These are phyloP conservation scores for Toxotes jaculatrix DNA, from an alignment of 2,113 vertebrate species.

Conservation along the genomic window DNA sequence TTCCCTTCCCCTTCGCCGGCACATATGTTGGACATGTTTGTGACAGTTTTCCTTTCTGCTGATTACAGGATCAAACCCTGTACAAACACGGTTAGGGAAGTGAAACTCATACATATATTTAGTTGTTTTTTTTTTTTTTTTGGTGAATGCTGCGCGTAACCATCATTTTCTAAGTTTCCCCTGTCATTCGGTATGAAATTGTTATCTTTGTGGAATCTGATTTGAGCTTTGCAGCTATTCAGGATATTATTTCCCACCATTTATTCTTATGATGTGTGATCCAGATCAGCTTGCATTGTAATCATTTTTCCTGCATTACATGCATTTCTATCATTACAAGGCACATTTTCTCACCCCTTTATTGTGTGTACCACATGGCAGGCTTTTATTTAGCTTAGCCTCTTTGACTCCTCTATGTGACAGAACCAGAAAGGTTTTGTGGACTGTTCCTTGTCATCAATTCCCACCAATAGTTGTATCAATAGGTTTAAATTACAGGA, in stretches of 20 bases:
- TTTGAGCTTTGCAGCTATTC: conserved; percentile 59
- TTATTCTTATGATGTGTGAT: conserved; percentile 59
- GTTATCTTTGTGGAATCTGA: conserved; percentile 65
- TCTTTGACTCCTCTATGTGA: conserved; percentile 33
- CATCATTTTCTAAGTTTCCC: conserved; percentile 39
- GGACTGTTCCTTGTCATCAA: conserved; percentile 42
- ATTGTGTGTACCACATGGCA: conserved; percentile 50
- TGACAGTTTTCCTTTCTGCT: conserved; percentile 65
- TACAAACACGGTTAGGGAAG: conserved; percentile 63
- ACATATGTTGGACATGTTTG: conserved; percentile 71
- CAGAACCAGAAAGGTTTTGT: conserved; percentile 7
- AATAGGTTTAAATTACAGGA: conserved; percentile 49
- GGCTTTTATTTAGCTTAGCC: conserved; percentile 43
- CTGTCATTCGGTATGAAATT: conserved; percentile 70
- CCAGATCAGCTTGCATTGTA: conserved; percentile 54
- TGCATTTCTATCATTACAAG: conserved; percentile 72
- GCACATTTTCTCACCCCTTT: conserved; percentile 46
- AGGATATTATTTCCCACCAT: conserved; percentile 64
- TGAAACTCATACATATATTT: conserved; percentile 64
- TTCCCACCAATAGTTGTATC: conserved; percentile 40
- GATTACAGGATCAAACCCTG: conserved; percentile 68
- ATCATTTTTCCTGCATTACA: conserved; percentile 55
- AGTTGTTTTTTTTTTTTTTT: conserved; percentile 5
- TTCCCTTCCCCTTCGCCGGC: conserved; percentile 12
- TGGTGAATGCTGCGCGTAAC: conserved; percentile 51